A percentile compares a stretch with the other conserved stretches of the same genome.
Evolutionary conservation across 2,797 vertebrate genomes (phyloP).

Genomic region (Pseudomugil tenellus): DNA sequence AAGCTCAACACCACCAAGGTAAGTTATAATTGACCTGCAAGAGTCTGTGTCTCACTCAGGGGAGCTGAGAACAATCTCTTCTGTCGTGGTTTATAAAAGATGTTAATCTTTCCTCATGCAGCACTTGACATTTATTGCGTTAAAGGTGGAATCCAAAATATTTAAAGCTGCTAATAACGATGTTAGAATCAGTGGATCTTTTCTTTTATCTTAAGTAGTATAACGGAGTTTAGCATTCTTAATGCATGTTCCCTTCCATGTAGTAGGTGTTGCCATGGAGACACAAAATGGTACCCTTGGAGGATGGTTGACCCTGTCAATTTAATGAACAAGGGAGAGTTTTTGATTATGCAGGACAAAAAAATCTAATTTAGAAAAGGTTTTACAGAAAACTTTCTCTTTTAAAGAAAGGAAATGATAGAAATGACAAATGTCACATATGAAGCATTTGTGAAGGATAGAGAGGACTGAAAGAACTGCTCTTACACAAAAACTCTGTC

Average conservation of each 20-base stretch:
- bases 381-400: not conserved
- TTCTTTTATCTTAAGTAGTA: not conserved
- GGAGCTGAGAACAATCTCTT: not conserved
- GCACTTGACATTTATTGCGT: not conserved
- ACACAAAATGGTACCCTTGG: not conserved
- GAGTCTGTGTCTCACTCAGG: not conserved
- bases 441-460: not conserved
- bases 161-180: not conserved
- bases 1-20: constrained; percentile 98
- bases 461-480: not conserved
- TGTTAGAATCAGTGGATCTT: not conserved
- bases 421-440: not conserved
- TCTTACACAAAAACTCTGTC: too few relatives aligned
- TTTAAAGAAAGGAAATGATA: not conserved
- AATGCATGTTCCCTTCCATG: not conserved
- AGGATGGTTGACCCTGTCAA: not conserved
- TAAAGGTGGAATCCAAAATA: not conserved
- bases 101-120: not conserved
- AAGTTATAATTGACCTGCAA: constrained; percentile 24
- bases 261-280: not conserved
- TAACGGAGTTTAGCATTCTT: not conserved
- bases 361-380: not conserved
- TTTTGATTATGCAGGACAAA: not conserved
- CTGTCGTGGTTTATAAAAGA: not conserved
- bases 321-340: not conserved